Evolutionary conservation across 2,888 invertebrate species (phyloP), one percentile per base, ranked within the genome.

Genomic region (Macropis europaea): DNA sequence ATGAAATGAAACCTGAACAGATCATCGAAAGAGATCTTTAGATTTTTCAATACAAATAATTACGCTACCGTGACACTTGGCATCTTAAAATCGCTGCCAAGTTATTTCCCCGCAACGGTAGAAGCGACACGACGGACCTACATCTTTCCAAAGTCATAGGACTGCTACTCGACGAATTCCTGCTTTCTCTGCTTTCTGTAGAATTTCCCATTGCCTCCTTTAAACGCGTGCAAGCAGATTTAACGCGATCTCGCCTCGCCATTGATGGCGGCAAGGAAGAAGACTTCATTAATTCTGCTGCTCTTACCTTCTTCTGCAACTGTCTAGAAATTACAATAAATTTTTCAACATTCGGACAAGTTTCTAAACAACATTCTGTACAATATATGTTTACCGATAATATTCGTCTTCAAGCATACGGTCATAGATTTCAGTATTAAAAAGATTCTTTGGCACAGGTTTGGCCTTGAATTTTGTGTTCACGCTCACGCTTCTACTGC

Each of bases 331-430:
- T 43, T 34, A 1, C 17, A 34, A 28, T 17, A 0, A 1, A 24
- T 7, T 30, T 9, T 57, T 32, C 17, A 40, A 17, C 15, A 4
- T 3, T 3, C 6, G 4, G 0, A 17, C 11, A 17, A 28, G 4
- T 26, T 9, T 50, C 9, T 24, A 63, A 40, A 0, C n/a, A 17
- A 43, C 6, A 43, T 15, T 22, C 24, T 15, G 56, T 7, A 2
- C 34, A 15, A 11, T 48, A 15, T 48, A 42, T 9, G 28, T 63
- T 76, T 83, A 94, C 94, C 94, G 92, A 87, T 94, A 94, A 89
- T 93, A 95, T 76, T 94, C 94, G 79, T 95, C 94, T 84, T 95
- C 94, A 75, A 93, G 92, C 92, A 94, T 93, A 85, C 93, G 94
- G 73, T 93, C 93, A 75, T 94, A 94, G 81, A 94, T 92, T 73